phyloP scores from a whole-genome alignment of 2,113 vertebrate genomes.

The Uropsilus gracilis region DNA sequence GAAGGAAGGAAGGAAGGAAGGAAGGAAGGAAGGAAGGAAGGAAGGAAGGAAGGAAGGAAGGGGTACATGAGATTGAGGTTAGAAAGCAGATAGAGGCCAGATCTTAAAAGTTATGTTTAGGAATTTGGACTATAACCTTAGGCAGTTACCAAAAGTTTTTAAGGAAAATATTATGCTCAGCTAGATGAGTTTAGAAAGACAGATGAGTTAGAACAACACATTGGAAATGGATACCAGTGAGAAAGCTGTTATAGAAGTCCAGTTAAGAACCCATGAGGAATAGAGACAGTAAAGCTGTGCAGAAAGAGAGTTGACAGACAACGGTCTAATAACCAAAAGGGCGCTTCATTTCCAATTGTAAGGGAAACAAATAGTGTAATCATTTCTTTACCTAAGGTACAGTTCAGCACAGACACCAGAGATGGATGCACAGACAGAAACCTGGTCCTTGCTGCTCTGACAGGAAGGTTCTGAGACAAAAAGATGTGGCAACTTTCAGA shows the following conservation, averaged over 20 bases:
- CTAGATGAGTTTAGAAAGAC: slow-evolving; percentile 9
- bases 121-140: not conserved
- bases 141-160: slow-evolving; percentile 12
- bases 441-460: not conserved
- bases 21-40: too few species aligned
- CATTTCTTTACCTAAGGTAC: not conserved
- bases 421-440: slow-evolving; percentile 38
- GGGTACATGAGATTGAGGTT: not conserved
- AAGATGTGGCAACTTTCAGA: not conserved
- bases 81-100: not conserved
- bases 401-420: not conserved
- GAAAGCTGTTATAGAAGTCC: not conserved
- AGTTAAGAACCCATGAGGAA: not conserved
- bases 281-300: not conserved
- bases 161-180: not conserved
- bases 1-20: too few species aligned
- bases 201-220: not conserved
- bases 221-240: not conserved
- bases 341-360: not conserved
- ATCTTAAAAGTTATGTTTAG: not conserved
- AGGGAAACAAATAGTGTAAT: not conserved
- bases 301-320: not conserved
- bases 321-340: not conserved
- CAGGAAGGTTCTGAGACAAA: not conserved
- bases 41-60: too few species aligned